Conservation (phyloP, 2,888 invertebrate genomes). For the Xestia ashworthii region DNA sequence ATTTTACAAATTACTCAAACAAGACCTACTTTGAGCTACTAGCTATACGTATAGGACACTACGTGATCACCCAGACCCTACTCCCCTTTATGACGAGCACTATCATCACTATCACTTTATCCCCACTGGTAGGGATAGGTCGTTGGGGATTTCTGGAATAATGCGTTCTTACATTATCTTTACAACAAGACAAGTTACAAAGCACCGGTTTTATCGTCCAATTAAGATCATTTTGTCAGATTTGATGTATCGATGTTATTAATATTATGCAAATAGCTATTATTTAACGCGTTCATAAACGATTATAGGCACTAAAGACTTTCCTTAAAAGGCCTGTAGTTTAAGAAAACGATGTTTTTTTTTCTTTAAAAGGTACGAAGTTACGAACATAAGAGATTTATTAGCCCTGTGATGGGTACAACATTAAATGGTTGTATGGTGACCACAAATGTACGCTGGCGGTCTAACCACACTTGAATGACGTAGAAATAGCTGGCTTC, state of each 20-base stretch:
- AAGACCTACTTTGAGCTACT: neutral
- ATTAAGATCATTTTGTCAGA: conserved; percentile 34
- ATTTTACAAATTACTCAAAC: too few relatives aligned
- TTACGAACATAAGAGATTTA: conserved; percentile 32
- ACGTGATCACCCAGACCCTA: neutral
- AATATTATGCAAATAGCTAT: conserved; percentile 45
- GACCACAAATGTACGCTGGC: conserved; percentile 35
- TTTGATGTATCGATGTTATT: conserved; percentile 46
- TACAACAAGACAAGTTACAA: conserved; percentile 9
- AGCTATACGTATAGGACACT: neutral
- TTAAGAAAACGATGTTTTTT: conserved; percentile 31
- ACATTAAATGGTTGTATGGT: conserved; percentile 21
- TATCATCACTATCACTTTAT: too few relatives aligned
- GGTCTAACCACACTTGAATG: conserved; percentile 30
- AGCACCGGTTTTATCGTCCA: conserved; percentile 19
- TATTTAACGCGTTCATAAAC: conserved; percentile 36
- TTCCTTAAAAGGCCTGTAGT: conserved; percentile 11
- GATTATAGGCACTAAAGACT: conserved; percentile 21
- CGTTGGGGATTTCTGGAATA: too few relatives aligned
- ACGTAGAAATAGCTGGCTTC: conserved; percentile 32
- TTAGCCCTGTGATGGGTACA: conserved; percentile 20
- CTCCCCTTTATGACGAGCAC: too few relatives aligned
- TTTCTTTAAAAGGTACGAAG: conserved; percentile 19
- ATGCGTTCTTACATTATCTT: neutral
- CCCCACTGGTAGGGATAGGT: too few relatives aligned